Conservation (phyloP, 1,140 invertebrate species). For the Antheraea mylitta region DNA sequence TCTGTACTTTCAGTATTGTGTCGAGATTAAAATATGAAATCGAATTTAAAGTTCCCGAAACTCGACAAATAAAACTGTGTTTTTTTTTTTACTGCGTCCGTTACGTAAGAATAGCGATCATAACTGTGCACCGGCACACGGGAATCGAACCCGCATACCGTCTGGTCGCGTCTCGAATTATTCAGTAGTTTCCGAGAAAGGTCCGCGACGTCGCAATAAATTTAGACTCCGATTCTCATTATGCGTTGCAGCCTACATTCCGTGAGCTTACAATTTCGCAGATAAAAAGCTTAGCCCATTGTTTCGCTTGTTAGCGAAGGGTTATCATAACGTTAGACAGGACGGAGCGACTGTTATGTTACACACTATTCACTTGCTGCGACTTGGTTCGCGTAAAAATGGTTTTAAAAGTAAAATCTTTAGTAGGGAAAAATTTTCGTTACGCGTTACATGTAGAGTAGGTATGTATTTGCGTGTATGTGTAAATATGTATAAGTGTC, state of each 20-base stretch:
- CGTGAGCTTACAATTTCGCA: constrained; percentile 48
- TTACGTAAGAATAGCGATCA: constrained; percentile 69
- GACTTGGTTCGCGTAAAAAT: too few relatives aligned
- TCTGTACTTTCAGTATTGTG: too few relatives aligned
- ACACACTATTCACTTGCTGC: too few relatives aligned
- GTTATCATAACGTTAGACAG: too few relatives aligned
- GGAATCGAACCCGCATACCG: constrained; percentile 60
- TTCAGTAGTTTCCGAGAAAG: constrained; percentile 62
- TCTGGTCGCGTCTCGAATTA: constrained; percentile 48
- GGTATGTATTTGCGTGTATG: too few relatives aligned
- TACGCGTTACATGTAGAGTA: too few relatives aligned
- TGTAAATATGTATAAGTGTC: too few relatives aligned
- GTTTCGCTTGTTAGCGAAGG: constrained; percentile 25
- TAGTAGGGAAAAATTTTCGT: too few relatives aligned
- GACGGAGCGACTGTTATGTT: too few relatives aligned
- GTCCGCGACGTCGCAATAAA: constrained; percentile 51
- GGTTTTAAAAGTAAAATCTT: too few relatives aligned
- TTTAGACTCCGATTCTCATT: constrained; percentile 51
- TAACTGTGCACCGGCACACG: constrained; percentile 54
- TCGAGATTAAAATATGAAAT: too few relatives aligned
- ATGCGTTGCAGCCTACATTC: constrained; percentile 69
- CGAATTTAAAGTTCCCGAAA: too few relatives aligned
- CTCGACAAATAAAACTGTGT: not conserved
- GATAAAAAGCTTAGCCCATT: constrained; percentile 66
- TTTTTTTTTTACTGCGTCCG: not conserved